phyloP scores from a whole-genome alignment of 2,113 vertebrate genomes.

The Passer domesticus region DNA sequence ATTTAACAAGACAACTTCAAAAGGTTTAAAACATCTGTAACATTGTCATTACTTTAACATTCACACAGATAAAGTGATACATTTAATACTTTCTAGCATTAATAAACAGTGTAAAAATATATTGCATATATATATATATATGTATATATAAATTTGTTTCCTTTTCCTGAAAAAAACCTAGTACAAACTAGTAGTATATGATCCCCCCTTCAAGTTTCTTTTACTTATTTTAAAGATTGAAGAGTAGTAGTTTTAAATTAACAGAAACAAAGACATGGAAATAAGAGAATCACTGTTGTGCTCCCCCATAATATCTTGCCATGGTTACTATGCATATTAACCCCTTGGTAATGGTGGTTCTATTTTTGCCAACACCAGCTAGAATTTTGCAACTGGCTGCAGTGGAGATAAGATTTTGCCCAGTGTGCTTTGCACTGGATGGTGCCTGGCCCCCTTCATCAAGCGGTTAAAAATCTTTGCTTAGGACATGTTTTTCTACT shows the following conservation, averaged over 20 bases:
- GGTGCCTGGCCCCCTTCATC: slow-evolving; percentile 8
- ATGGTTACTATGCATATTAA: neutral
- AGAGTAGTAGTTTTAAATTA: slow-evolving; percentile 64
- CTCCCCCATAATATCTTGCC: neutral
- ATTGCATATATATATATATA: slow-evolving; percentile 62
- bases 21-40: slow-evolving; percentile 39
- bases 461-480: slow-evolving; percentile 11
- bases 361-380: neutral
- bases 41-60: slow-evolving; percentile 43
- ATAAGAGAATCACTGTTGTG: slow-evolving; percentile 20
- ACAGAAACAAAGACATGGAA: slow-evolving; percentile 41
- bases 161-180: slow-evolving; percentile 75
- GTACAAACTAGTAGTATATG: slow-evolving; percentile 72
- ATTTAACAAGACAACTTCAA: slow-evolving; percentile 45
- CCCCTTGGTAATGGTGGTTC: neutral
- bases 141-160: slow-evolving; percentile 69
- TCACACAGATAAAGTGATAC: slow-evolving; percentile 65
- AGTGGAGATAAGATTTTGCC: neutral
- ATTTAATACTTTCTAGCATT: slow-evolving; percentile 63
- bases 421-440: neutral
- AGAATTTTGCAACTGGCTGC: slow-evolving; percentile 27
- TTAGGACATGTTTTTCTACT: neutral
- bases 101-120: slow-evolving; percentile 80
- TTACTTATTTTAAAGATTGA: slow-evolving; percentile 55
- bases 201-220: slow-evolving; percentile 75